Base-by-base conservation (phyloP, 2,888 invertebrate species). In the Nysson spinosus region DNA sequence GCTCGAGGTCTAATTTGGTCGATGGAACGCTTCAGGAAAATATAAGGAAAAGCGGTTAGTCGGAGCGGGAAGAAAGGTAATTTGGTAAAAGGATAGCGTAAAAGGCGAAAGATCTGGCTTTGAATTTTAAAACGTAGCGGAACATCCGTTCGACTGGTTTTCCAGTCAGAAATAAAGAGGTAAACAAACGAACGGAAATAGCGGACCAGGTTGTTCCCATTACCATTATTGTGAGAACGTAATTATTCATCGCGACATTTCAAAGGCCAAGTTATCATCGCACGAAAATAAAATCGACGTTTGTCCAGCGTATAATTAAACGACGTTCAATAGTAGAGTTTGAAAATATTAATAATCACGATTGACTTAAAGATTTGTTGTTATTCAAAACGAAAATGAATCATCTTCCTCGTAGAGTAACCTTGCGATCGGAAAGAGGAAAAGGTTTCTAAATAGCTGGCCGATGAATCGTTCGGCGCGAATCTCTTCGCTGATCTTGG, bases 131-230 rank as follows among this genome's bases (percentile, higher is more conserved):
- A 68, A 62, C 56, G 44, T 62, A 26, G 62, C 42, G 61, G 61
- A 61, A 51, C 69, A 54, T 57, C 42, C 62, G 57, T 34, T 49
- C 69, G 54, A 47, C 50, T 52, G 44, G 63, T 63, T 34, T 67
- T 54, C 49, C 55, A 56, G 63, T 64, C 51, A 44, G 69, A 64
- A 69, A 64, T 69, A 69, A 69, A 69, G 69, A 60, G 69, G 65
- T 69, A 69, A 69, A 69, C 61, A 65, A 61, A 56, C 70, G 47
- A 52, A 65, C 69, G 69, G 65, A 69, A 70, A 70, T 70, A 70
- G 61, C 70, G 65, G 50, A 50, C 63, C 52, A 47, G 65, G 49
- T 61, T 69, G 70, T 70, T 70, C 70, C 70, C 65, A 70, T 65
- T 65, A 57, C 58, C 70, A 64, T 70, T 65, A 70, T 60, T 61